Evolutionary conservation across 2,113 vertebrate species (phyloP), one percentile per base, ranked within the genome.

Genomic region (Dicerorhinus sumatrensis): DNA sequence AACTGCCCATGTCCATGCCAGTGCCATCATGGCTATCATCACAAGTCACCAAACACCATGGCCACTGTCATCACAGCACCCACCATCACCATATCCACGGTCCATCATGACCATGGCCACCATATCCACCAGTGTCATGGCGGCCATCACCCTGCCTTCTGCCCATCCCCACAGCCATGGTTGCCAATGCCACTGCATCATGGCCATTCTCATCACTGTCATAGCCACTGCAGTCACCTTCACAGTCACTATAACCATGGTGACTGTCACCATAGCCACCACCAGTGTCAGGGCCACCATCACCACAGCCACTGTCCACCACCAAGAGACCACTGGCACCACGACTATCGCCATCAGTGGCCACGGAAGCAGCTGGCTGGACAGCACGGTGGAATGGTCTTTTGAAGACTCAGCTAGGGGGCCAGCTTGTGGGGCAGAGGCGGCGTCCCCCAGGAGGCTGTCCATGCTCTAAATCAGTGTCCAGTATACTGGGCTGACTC

Each of bases 401-500:
- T 5, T 20, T 16, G 62, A 2, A 25, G 67, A 54, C 60, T n/a
- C 58, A 36, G 75, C 29, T 8, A 29, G 13, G 16, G 46, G 46
- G 20, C n/a, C n/a, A 58, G 58, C 16, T 36, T 3, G n/a, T 16
- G n/a, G 36, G 20, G 42, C 27, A 33, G 11, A 29, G 79, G 42
- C 23, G 4, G 36, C 6, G 10, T 25, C 1, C 48, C 39, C 60
- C 36, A 36, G 42, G n/a, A 63, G 1, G 11, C 62, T 63, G 39
- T 4, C 4, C 12, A 1, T 0, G 11, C 67, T 51, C 67, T 33
- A 18, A 63, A 10, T 12, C 13, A 0, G 2, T 1, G 29, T 70
- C 65, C 6, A 6, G 0, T 0, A 39, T 0, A 25, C 1, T 5
- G 33, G 20, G 36, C 48, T 2, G 51, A 7, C 4, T 39, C 16